Base-by-base conservation (phyloP, 2,797 vertebrate species). In the Poeciliopsis paucimaculata region DNA sequence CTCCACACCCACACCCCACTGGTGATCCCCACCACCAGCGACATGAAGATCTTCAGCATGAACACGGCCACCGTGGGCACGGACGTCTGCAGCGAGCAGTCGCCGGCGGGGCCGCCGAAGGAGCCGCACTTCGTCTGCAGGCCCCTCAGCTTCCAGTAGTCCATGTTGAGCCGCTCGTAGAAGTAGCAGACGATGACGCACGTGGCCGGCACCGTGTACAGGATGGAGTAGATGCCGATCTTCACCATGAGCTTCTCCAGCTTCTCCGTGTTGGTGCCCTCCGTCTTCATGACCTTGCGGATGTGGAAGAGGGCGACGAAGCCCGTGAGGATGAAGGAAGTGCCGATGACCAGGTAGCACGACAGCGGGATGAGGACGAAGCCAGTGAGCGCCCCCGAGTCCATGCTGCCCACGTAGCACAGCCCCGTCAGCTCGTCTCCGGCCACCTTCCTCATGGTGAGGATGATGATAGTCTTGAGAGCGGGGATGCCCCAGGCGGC, bases 21-120 rank as follows among this genome's bases (percentile, higher is more conserved):
- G 94, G 98, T 99, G 95, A 99, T 99, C 89, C 98, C 98, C 62
- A 99, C 98, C 94, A 98, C 98, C 92, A 99, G 94, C 0, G 98
- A 99, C 98, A 99, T 99, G 94, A 99, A 99, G 93, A 98, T 99
- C 94, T 99, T 99, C 51, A 99, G 95, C 97, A 99, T 98, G 90
- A 99, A 99, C 84, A 99, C 95, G 0, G 97, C 98, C 92, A 99
- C 97, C 0, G 98, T 97, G 80, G 98, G 98, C 86, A 99, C 97
- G 0, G 98, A 99, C 45, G 94, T 88, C 73, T 95, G 96, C 92
- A 99, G 91, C 0, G 97, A 96, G 93, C 98, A 99, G 96, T 97
- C 92, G 0, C 95, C 94, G 28, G 94, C 94, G 43, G 96, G 95
- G 4, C 96, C 96, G 0, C 92, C 94, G 49, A 95, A 93, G 1